Percentiles rank a stretch among this genome's conserved stretches.
These are phyloP conservation scores for Dynastes hyllus DNA, from an alignment of 2,888 invertebrate genomes.

Conservation along the genomic window DNA sequence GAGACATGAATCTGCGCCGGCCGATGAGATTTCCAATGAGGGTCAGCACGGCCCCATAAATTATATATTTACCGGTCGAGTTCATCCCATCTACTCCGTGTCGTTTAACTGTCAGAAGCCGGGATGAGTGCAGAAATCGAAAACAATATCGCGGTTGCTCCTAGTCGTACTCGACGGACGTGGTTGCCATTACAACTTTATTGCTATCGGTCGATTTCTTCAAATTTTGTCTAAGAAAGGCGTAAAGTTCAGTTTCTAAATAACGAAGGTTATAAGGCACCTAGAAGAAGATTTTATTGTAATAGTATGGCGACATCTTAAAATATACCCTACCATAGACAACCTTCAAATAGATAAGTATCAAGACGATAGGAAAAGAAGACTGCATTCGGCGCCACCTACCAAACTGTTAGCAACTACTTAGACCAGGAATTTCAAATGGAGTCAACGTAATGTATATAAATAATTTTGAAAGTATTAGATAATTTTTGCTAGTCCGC, in stretches of 20 bases:
- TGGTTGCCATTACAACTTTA: slow-evolving; percentile 17
- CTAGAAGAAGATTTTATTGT: too few relatives aligned
- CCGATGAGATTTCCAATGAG: slow-evolving; percentile 65
- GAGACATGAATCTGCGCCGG: slow-evolving; percentile 65
- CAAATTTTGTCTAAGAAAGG: not conserved
- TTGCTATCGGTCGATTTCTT: not conserved
- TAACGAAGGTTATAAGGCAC: too few relatives aligned
- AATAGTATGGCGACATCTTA: too few relatives aligned
- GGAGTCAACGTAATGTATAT: too few relatives aligned
- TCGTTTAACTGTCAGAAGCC: slow-evolving; percentile 51
- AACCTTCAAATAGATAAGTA: too few relatives aligned
- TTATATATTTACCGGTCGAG: slow-evolving; percentile 68
- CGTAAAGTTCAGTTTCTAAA: not conserved
- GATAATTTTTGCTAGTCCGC: too few relatives aligned
- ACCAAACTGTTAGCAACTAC: too few relatives aligned
- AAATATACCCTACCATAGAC: too few relatives aligned
- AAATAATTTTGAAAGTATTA: too few relatives aligned
- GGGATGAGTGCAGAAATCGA: slow-evolving; percentile 53
- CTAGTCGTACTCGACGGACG: not conserved
- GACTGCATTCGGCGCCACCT: too few relatives aligned
- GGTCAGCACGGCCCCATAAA: slow-evolving; percentile 66
- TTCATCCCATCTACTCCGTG: slow-evolving; percentile 66
- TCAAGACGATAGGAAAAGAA: too few relatives aligned
- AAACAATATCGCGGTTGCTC: slow-evolving; percentile 52
- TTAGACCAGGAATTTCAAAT: too few relatives aligned